Evolutionary conservation across 1,140 invertebrate species (phyloP).

Genomic region (Caenorhabditis tropicalis): DNA sequence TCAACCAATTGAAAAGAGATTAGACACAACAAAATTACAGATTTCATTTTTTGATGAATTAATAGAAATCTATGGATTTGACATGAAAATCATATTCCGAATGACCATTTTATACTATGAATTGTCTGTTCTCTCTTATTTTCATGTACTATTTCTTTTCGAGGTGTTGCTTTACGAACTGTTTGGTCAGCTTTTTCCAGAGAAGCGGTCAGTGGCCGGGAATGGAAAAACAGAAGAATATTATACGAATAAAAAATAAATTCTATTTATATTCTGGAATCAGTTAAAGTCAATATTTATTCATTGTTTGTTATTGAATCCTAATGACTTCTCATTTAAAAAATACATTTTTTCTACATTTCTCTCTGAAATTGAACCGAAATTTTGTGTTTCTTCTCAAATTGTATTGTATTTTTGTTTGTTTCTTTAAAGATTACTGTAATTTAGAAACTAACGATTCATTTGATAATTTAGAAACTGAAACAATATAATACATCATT

Average conservation of each 20-base stretch:
- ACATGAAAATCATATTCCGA: neutral
- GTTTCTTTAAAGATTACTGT: no score
- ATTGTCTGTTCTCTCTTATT: neutral
- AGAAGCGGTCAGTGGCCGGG: neutral
- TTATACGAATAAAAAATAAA: slow-evolving; percentile 11
- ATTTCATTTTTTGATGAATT: neutral
- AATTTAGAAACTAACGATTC: neutral
- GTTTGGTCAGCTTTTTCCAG: slow-evolving; percentile 14
- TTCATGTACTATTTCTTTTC: neutral
- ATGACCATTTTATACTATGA: neutral
- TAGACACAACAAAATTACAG: neutral
- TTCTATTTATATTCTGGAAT: slow-evolving; percentile 14
- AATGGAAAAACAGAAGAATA: neutral
- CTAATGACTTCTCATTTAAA: neutral
- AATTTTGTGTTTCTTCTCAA: no score
- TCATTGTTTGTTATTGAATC: neutral
- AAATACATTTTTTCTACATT: neutral
- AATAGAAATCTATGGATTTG: neutral
- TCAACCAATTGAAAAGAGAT: neutral
- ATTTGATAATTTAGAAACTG: neutral
- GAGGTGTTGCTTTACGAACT: slow-evolving; percentile 38
- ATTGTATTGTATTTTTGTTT: no score
- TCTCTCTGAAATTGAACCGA: no score
- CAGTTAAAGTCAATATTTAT: neutral
- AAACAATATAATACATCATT: neutral